Base-by-base conservation (phyloP, 2,888 invertebrate genomes). In the Corythucha ciliata region DNA sequence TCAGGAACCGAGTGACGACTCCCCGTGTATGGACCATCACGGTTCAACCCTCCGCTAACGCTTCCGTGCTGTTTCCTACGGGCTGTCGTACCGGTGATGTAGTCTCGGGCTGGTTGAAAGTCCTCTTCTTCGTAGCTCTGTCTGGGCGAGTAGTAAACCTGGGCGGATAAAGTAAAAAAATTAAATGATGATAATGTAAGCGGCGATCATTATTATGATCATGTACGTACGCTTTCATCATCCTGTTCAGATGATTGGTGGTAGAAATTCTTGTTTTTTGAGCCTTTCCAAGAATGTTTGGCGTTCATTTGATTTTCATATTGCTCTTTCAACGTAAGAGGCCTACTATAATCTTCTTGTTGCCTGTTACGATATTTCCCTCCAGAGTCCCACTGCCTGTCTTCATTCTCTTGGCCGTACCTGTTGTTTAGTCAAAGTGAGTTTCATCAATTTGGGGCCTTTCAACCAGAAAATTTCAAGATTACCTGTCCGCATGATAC, bases 341-440 rank as follows among this genome's bases (percentile, higher is more conserved):
- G 50, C 27, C 46, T 46, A 10, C 21, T 21, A 21, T 32, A 45
- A 24, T 51, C 45, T 14, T 18, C 45, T 36, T 36, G 39, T 25
- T 51, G 29, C 29, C 37, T 48, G 12, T 29, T 29, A 20, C 46
- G 44, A 16, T 66, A 68, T 55, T 68, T 74, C 67, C 82, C 81
- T 63, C 81, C 81, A 36, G 79, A 78, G 62, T 82, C 82, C 82
- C 82, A 83, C 62, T 81, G 81, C 8, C 80, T 71, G 60, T 81
- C 77, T 64, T 81, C 81, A 53, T 82, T 81, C 55, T 76, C 75
- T 62, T 74, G 73, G 36, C 74, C 76, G 62, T 76, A 76, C 54
- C 76, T 71, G 57, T 2, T 10, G 34, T n/a, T n/a, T n/a, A n/a
- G n/a, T n/a, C n/a, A n/a, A n/a, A n/a, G n/a, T n/a, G n/a, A n/a